These are phyloP conservation scores for Hybognathus amarus DNA, from an alignment of 2,797 vertebrate species.

Conservation along the genomic window DNA sequence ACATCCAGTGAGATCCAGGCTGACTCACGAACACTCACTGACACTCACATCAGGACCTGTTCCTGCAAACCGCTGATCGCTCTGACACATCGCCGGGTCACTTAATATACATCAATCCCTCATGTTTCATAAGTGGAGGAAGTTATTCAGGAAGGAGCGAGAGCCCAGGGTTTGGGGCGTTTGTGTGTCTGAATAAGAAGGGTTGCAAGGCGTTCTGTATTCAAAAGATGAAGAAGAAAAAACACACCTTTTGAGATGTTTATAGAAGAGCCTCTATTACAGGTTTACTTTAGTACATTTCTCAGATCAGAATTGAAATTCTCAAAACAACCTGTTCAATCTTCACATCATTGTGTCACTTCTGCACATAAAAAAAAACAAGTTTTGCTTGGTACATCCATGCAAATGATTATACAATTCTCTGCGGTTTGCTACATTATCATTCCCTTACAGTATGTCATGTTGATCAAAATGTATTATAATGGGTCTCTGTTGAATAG, in stretches of 20 bases:
- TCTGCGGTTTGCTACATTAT: no score
- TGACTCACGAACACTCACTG: constrained; percentile 71
- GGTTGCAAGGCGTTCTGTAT: not conserved
- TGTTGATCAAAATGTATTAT: no score
- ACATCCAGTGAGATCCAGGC: constrained; percentile 58
- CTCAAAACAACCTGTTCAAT: no score
- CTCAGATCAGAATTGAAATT: no score
- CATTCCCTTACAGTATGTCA: no score
- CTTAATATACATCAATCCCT: constrained; percentile 58
- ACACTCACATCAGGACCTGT: constrained; percentile 73
- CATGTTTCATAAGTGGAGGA: constrained; percentile 62
- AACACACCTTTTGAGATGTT: not conserved
- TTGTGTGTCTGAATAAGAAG: not conserved
- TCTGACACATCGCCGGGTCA: constrained; percentile 71
- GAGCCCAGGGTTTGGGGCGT: not conserved
- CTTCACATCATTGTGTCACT: no score
- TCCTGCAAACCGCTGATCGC: constrained; percentile 66
- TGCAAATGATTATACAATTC: no score
- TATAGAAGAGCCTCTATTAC: not conserved
- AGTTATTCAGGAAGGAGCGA: constrained; percentile 43
- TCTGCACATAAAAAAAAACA: no score
- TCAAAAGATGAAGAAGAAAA: no score
- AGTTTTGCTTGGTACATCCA: no score
- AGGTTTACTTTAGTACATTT: no score
- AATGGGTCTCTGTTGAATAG: no score